Evolutionary conservation across 2,113 vertebrate species (phyloP).

Genomic region (Pygoscelis adeliae): DNA sequence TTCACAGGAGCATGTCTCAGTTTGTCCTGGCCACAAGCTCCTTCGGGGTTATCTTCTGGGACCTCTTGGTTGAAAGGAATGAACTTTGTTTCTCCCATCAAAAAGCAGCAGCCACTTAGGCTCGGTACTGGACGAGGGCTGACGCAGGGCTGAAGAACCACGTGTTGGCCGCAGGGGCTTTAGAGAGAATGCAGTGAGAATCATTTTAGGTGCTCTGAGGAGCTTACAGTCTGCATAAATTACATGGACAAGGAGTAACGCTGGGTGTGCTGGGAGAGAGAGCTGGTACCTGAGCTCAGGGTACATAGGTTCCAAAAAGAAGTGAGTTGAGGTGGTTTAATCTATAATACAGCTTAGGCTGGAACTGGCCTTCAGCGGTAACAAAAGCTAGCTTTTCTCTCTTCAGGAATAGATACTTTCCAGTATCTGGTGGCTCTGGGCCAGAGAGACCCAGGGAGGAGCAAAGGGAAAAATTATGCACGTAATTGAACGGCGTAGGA

Average conservation of each 20-base stretch:
- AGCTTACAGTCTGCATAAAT: background rate
- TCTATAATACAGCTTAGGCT: background rate
- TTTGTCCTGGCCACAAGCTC: background rate
- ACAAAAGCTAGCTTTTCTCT: background rate
- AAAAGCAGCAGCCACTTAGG: background rate
- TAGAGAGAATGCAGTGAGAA: background rate
- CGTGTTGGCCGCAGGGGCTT: background rate
- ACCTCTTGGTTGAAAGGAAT: background rate
- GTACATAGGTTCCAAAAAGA: background rate
- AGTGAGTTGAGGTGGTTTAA: background rate
- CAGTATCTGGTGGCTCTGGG: background rate
- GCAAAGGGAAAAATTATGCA: conserved; percentile 8
- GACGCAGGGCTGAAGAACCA: background rate
- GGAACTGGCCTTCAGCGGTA: background rate
- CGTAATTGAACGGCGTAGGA: background rate
- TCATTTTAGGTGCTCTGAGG: background rate
- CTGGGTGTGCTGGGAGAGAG: background rate
- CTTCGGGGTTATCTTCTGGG: background rate
- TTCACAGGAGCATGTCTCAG: background rate
- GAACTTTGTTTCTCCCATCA: background rate
- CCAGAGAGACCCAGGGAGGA: background rate
- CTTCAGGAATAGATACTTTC: background rate
- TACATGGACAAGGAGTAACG: background rate
- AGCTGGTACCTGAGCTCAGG: background rate
- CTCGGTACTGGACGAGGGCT: accelerated